A percentile compares a stretch with the other conserved stretches of the same genome.
Conservation (phyloP, 2,888 invertebrate species). For the Sarcophaga variegata region DNA sequence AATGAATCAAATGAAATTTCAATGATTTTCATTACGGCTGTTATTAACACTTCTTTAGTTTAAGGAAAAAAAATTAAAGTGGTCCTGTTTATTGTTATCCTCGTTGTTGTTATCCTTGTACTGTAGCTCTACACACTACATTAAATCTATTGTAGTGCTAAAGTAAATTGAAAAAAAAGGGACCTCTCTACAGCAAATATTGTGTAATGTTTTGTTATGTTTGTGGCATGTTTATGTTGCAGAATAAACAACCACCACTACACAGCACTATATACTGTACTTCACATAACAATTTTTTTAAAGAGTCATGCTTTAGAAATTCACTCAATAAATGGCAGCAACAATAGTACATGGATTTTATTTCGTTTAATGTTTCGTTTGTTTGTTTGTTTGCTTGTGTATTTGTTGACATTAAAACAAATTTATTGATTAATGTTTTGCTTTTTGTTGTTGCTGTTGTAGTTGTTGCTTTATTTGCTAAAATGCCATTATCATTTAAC, state of each 20-base stretch:
- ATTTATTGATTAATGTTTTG: conserved; percentile 80
- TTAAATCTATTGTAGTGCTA: conserved; percentile 43
- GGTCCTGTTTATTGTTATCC: conserved; percentile 43
- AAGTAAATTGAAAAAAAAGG: neutral
- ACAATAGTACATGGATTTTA: conserved; percentile 40
- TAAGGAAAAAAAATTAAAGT: conserved; percentile 19
- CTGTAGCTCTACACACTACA: conserved; percentile 7
- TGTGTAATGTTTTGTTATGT: conserved; percentile 21
- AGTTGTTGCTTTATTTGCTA: neutral
- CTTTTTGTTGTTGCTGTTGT: neutral
- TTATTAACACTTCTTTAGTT: conserved; percentile 65
- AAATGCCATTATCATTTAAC: conserved; percentile 66
- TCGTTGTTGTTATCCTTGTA: conserved; percentile 10
- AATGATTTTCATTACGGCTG: conserved; percentile 39
- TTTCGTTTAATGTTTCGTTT: neutral
- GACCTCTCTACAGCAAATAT: conserved; percentile 5
- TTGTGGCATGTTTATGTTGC: conserved; percentile 50
- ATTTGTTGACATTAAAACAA: conserved; percentile 75
- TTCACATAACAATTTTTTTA: neutral
- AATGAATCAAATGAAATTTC: neutral
- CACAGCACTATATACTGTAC: neutral
- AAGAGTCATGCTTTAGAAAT: neutral
- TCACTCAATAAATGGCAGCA: neutral
- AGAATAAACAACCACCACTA: neutral
- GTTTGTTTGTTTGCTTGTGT: conserved; percentile 20